Base-by-base conservation (phyloP, 1,140 invertebrate genomes). In the Bilobella aurantiaca region DNA sequence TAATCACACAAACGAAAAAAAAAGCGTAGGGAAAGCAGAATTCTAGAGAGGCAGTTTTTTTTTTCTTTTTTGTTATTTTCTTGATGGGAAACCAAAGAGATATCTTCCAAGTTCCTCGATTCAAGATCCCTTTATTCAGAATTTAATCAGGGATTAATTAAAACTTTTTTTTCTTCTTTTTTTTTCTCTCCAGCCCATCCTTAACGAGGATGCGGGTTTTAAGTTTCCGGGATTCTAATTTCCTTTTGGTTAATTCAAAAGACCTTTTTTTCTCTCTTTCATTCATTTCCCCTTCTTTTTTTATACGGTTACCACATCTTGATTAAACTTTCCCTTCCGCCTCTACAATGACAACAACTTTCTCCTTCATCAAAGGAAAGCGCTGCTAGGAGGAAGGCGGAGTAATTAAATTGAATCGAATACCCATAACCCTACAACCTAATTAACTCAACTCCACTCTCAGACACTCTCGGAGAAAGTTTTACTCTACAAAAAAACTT, bases 91-190 rank as follows among this genome's bases (percentile, higher is more conserved):
- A 25, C 63, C 67, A 65, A 68, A 68, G 63, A 68, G 64, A 63
- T n/a, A n/a, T n/a, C n/a, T n/a, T n/a, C n/a, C n/a, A 42, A 42
- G 34, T 42, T 18, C 18, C 34, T 18, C 34, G 8, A 12, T 42
- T 18, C 34, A 12, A 18, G 18, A 42, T 42, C 34, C 34, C 18
- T 42, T 42, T 42, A 42, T 63, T 62, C 67, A 68, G 63, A 68
- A 68, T 68, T 68, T 68, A 68, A 68, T 68, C 60, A 64, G 62
- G 64, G 67, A 68, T 68, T 68, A 68, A 68, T 68, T 68, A 68
- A 68, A 68, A 68, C 63, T 68, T 68, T 65, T 68, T 63, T 42
- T 46, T 29, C 63, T 68, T 68, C 63, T 68, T 63, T 42, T 46
- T 29, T 59, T 29, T 23, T 29, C 27, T 28, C 18, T 3, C 58